A percentile compares a stretch with the other conserved stretches of the same genome.
Evolutionary conservation across 2,888 invertebrate genomes (phyloP).

Genomic region (Latrodectus hesperus): DNA sequence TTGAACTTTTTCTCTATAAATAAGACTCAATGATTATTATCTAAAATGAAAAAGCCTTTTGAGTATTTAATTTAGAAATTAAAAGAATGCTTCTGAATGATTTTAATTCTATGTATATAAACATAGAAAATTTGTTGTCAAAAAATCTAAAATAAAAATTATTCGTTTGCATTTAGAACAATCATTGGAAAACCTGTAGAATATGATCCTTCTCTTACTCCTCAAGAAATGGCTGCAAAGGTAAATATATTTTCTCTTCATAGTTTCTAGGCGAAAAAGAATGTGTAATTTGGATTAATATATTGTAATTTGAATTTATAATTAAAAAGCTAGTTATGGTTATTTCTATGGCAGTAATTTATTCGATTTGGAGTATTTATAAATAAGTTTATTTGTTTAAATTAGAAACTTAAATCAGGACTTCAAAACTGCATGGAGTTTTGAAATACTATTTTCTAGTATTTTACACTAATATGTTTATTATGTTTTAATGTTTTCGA

Average conservation of each 20-base stretch:
- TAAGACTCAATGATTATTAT: too few relatives aligned
- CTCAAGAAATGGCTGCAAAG: constrained; percentile 87
- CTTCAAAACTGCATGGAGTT: background rate
- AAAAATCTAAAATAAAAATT: too few relatives aligned
- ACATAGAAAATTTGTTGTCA: too few relatives aligned
- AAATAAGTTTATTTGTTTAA: background rate
- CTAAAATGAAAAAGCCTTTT: too few relatives aligned
- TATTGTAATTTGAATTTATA: background rate
- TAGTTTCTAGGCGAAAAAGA: too few relatives aligned
- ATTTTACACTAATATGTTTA: too few relatives aligned
- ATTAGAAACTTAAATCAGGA: background rate
- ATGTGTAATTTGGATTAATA: background rate
- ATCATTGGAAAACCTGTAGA: constrained; percentile 90
- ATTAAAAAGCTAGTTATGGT: background rate
- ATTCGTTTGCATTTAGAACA: constrained; percentile 78
- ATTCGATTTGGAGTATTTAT: background rate
- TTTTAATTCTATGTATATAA: too few relatives aligned
- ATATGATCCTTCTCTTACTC: constrained; percentile 83
- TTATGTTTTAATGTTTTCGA: too few relatives aligned
- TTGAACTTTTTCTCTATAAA: too few relatives aligned
- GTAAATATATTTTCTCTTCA: constrained; percentile 76
- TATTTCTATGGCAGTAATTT: background rate
- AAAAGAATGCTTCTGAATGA: too few relatives aligned
- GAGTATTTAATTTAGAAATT: too few relatives aligned
- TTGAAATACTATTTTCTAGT: too few relatives aligned